Evolutionary conservation across 2,113 vertebrate genomes (phyloP).

Genomic region (Nettapus auritus): DNA sequence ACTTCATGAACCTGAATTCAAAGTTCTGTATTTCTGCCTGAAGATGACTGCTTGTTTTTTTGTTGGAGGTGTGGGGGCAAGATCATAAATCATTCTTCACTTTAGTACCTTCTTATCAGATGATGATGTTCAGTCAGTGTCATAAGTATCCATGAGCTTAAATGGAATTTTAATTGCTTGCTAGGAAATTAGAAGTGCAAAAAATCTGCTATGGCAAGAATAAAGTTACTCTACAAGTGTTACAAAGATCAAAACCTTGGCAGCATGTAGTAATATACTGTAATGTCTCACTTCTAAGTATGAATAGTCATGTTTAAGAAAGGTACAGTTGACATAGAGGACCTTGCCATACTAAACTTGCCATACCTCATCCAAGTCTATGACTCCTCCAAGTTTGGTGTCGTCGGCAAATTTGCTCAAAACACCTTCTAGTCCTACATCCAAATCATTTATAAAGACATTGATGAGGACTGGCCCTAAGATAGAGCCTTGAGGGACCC

Average conservation of each 20-base stretch:
- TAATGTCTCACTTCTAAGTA: neutral
- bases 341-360: neutral
- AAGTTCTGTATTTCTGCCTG: neutral
- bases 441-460: too few species aligned
- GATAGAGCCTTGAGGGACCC: too few species aligned
- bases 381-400: too few species aligned
- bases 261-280: neutral
- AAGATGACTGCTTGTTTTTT: neutral
- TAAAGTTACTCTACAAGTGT: neutral
- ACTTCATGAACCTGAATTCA: neutral
- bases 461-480: too few species aligned
- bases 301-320: neutral
- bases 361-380: too few species aligned
- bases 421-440: too few species aligned
- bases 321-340: neutral
- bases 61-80: neutral
- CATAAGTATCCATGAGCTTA: neutral
- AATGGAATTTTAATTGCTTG: neutral
- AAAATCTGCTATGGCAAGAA: neutral
- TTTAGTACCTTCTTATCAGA: neutral
- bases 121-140: neutral
- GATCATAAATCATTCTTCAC: neutral
- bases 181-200: neutral
- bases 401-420: too few species aligned
- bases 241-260: neutral